phyloP scores from a whole-genome alignment of 1,140 invertebrate genomes.

The Vanessa atalanta region DNA sequence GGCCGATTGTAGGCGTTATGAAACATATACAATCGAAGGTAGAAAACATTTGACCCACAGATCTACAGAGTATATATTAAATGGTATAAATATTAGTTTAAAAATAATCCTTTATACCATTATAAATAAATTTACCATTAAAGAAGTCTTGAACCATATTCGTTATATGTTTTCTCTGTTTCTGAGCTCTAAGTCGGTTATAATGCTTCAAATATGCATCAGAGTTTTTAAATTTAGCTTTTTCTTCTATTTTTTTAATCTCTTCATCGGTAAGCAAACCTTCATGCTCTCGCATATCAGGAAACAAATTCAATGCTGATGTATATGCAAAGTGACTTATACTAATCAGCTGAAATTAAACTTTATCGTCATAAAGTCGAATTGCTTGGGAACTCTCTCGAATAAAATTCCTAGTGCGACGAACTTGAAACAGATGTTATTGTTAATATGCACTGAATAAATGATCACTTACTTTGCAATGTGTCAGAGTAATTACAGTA shows the following conservation, averaged over 20 bases:
- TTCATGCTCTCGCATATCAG: slow-evolving; percentile 72
- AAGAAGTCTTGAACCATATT: slow-evolving; percentile 62
- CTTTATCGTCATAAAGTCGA: neutral
- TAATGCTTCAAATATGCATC: slow-evolving; percentile 60
- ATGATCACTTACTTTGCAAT: slow-evolving; percentile 67
- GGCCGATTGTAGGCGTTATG: too few species aligned
- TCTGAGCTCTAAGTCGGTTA: slow-evolving; percentile 40
- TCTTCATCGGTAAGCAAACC: slow-evolving; percentile 57
- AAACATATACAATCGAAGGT: too few species aligned
- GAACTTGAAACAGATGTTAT: slow-evolving; percentile 27
- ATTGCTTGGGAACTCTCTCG: neutral
- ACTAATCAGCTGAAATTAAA: slow-evolving; percentile 61
- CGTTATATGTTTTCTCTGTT: slow-evolving; percentile 52
- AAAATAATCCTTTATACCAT: too few species aligned
- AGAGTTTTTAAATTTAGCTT: slow-evolving; percentile 52
- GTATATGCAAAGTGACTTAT: slow-evolving; percentile 69
- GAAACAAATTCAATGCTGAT: slow-evolving; percentile 67
- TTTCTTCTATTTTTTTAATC: slow-evolving; percentile 52
- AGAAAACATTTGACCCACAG: too few species aligned
- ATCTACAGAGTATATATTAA: too few species aligned
- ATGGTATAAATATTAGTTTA: too few species aligned
- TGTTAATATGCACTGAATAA: slow-evolving; percentile 25
- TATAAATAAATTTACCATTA: slow-evolving; percentile 46
- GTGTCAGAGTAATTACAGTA: slow-evolving; percentile 71
- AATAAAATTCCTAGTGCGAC: neutral